Conservation (phyloP, 1,140 invertebrate genomes). For the Caenorhabditis latens region DNA sequence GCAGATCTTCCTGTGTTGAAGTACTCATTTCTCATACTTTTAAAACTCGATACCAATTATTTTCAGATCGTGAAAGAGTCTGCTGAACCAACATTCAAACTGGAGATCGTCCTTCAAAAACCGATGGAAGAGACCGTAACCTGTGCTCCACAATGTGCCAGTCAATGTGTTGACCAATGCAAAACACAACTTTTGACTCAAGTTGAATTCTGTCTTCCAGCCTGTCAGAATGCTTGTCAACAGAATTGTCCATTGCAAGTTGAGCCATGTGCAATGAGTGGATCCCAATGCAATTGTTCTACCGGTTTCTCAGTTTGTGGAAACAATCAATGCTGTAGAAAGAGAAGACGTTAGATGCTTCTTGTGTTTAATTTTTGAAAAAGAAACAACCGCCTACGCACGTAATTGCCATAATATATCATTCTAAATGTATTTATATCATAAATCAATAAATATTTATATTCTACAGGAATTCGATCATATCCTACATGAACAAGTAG, state of each 20-base stretch:
- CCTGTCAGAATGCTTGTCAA: constrained; percentile 54
- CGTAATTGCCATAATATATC: constrained; percentile 41
- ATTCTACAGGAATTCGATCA: background rate
- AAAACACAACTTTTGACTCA: constrained; percentile 21
- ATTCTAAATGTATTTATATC: background rate
- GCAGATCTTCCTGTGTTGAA: constrained; percentile 41
- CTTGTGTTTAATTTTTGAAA: background rate
- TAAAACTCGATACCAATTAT: background rate
- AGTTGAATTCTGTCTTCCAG: constrained; percentile 41
- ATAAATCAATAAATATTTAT: constrained; percentile 41
- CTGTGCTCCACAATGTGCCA: constrained; percentile 49
- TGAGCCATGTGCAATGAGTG: constrained; percentile 27
- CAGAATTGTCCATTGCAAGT: constrained; percentile 57
- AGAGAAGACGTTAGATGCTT: constrained; percentile 42
- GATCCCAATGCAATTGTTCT: constrained; percentile 40
- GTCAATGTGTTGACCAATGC: constrained; percentile 52
- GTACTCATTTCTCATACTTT: background rate
- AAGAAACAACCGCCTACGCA: background rate
- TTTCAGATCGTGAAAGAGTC: constrained; percentile 14
- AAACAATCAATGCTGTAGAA: constrained; percentile 58
- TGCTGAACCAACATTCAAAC: constrained; percentile 26
- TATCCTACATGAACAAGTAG: background rate
- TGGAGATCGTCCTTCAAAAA: constrained; percentile 54
- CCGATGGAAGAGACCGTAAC: constrained; percentile 47
- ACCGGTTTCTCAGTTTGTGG: constrained; percentile 52